phyloP scores from a whole-genome alignment of 2,797 vertebrate genomes.

The Vespertilio murinus region DNA sequence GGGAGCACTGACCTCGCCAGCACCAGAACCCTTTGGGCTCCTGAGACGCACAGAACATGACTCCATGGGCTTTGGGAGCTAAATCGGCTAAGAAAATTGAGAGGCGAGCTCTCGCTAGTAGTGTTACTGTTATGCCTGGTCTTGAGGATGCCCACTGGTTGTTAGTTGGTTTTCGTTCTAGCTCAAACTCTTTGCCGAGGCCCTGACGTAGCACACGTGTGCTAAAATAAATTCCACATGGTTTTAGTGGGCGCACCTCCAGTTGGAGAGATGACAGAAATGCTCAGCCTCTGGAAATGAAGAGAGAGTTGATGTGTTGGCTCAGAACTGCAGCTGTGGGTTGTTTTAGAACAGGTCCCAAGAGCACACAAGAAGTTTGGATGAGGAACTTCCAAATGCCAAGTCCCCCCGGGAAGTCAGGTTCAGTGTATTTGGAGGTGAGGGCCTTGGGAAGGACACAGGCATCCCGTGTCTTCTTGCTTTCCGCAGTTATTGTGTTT shows the following conservation, averaged over 20 bases:
- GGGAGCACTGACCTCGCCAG: fast-evolving
- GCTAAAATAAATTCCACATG: background rate
- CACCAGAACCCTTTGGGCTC: background rate
- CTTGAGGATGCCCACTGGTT: background rate
- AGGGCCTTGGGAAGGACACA: background rate
- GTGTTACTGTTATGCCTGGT: background rate
- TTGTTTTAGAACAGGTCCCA: background rate
- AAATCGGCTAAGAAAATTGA: background rate
- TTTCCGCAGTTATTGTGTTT: background rate
- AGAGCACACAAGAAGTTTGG: background rate
- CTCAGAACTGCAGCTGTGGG: background rate
- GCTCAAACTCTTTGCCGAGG: too few species aligned
- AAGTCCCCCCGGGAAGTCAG: background rate
- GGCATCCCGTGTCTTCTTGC: background rate
- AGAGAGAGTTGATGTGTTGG: background rate
- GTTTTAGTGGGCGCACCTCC: background rate
- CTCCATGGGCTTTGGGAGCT: background rate
- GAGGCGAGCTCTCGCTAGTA: background rate
- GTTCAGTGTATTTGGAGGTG: background rate
- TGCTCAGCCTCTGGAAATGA: background rate
- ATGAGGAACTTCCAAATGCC: background rate
- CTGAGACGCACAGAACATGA: background rate
- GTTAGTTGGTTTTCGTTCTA: background rate
- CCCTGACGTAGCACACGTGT: background rate
- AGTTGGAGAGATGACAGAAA: background rate